Evolutionary conservation across 30 jellyfish, hydroid and myxozoan genomes (phyloP), one percentile per base, ranked within the genome.

Genomic region (Aurelia coerulea): DNA sequence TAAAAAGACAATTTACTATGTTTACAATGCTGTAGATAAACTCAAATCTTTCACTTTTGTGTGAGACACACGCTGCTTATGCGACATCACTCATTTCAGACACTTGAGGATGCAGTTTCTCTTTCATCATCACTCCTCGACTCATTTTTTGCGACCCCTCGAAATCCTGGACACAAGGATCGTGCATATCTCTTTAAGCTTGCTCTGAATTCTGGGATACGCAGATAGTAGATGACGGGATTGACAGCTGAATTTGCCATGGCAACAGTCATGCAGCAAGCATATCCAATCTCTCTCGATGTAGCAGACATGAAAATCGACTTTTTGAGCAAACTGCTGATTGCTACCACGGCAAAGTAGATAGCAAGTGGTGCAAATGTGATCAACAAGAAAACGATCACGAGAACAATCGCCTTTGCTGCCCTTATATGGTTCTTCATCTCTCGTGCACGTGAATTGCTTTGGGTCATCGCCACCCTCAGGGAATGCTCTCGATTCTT

Each of bases 141-240:
- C 56, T 46, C 56, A 9, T 46, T 46, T 46, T 15, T 46, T 7
- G 56, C 56, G 14, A 46, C 56, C 56, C 56, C 56, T 46, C 56
- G 14, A 60, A 60, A 60, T 13, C 70, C 35, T 15, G 70, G 70
- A 17, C 35, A 60, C 5, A 60, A 17, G 70, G 70, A 60, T 60
- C 31, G 31, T 23, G 35, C 70, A 23, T 60, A 60, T 60, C 74
- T 82, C 79, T 84, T 58, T 32, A 90, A 62, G 51, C 71, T 84
- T 29, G 74, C 31, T 60, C 91, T 63, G 83, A 92, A 76, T 49
- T 92, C 95, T 37, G 95, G 95, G 49, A 74, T 92, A 39, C 88
- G 84, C 79, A 71, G 59, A 60, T 86, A 92, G 71, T 92, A 92
- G 46, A 92, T 92, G 32, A 86, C 62, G 11, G 98, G 98, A 62